Percentiles rank a stretch among this genome's conserved stretches.
phyloP scores from a whole-genome alignment of 2,888 invertebrate genomes.

The Drosophila affinis region DNA sequence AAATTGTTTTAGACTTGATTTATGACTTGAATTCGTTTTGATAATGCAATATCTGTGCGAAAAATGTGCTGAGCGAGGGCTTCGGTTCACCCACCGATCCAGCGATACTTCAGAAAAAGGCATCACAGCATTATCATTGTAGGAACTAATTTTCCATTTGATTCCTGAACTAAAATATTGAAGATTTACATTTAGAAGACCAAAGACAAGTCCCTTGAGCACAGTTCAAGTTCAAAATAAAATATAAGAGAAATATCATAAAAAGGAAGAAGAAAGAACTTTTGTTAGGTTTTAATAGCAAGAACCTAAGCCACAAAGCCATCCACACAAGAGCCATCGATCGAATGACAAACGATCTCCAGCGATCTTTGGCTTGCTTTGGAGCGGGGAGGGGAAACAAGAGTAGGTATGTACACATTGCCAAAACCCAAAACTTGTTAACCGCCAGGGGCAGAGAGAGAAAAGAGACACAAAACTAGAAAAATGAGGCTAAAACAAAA shows the following conservation, averaged over 20 bases:
- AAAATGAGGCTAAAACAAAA: slow-evolving; percentile 13
- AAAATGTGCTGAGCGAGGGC: neutral
- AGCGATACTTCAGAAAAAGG: no score
- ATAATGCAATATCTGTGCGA: slow-evolving; percentile 11
- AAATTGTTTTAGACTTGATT: slow-evolving; percentile 4
- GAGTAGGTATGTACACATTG: neutral
- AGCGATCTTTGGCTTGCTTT: neutral
- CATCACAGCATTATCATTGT: no score
- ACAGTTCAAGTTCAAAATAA: no score
- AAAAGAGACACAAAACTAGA: slow-evolving; percentile 32
- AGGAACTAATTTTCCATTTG: no score
- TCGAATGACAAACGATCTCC: slow-evolving; percentile 27
- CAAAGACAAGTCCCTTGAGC: no score
- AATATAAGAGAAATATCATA: no score
- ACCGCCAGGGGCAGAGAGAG: slow-evolving; percentile 11
- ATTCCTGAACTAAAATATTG: no score
- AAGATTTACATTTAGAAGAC: no score
- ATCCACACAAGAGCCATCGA: slow-evolving; percentile 17
- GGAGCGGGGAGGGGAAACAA: neutral
- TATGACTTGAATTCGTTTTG: neutral
- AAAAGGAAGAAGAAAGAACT: neutral
- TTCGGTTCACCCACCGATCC: neutral
- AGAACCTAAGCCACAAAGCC: neutral
- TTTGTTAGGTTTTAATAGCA: neutral
- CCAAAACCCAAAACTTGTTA: slow-evolving; percentile 35